Evolutionary conservation across 2,113 vertebrate species (phyloP), one percentile per base, ranked within the genome.

Genomic region (Dissostichus mawsoni): DNA sequence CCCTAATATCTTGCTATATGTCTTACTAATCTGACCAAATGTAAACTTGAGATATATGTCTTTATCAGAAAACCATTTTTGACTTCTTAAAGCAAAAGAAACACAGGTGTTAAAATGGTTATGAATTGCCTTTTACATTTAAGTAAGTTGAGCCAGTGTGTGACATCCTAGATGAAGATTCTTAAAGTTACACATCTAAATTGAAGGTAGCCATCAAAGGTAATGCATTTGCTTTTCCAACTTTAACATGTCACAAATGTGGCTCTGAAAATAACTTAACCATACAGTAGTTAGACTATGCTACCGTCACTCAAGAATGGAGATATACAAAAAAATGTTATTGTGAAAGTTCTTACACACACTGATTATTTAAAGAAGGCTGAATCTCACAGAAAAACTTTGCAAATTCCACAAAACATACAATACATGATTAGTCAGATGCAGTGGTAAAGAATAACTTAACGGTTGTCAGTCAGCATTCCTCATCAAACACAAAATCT

Each of bases 311-410:
- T 73, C 13, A 61, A n/a, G 36, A 69, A n/a, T 25, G 0, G 23
- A 44, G 52, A 48, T 56, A 64, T 25, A 16, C 55, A 65, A 18
- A 0, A 16, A 69, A 55, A 8, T 8, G 14, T 52, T 78, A 20
- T 69, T 61, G 20, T 51, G 44, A 69, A 50, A 80, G 57, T 29
- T 66, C 65, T 51, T 57, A 41, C 64, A 82, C 64, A 82, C 56
- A 52, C 20, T 25, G 61, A 12, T 61, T 57, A 58, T 74, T 63
- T 68, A 29, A 69, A 63, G 20, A 14, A 6, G 68, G n/a, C n/a
- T 52, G 16, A 58, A 71, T 67, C 53, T 51, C 63, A 68, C 51
- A 20, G 29, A 17, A 57, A 73, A 81, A 45, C 12, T 14, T 56
- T 11, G 8, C 9, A n/a, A 53, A 23, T 55, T 17, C 17, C 57